A percentile compares a stretch with the other conserved stretches of the same genome.
phyloP scores from a whole-genome alignment of 2,113 vertebrate genomes.

The Nothocercus nigrocapillus region DNA sequence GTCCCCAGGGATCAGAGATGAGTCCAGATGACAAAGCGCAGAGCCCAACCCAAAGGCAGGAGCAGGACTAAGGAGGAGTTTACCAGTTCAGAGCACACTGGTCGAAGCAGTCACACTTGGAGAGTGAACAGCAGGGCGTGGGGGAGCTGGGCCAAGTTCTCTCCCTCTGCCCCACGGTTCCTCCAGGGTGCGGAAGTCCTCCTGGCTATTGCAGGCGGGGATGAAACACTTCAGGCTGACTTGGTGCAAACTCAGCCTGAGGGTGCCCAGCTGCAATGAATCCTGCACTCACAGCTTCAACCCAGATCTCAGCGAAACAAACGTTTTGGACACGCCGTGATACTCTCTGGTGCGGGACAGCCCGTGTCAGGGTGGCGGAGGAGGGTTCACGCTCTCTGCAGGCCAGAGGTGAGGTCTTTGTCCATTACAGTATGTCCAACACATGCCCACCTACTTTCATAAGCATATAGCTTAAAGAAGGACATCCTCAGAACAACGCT shows the following conservation, averaged over 20 bases:
- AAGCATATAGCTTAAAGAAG: background rate
- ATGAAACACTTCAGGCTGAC: background rate
- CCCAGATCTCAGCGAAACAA: background rate
- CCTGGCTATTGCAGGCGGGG: rapidly evolving
- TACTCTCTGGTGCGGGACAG: background rate
- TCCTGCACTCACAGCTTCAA: background rate
- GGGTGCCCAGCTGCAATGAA: background rate
- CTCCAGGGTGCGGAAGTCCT: rapidly evolving
- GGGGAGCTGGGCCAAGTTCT: background rate
- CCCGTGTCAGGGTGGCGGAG: background rate
- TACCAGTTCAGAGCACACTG: rapidly evolving
- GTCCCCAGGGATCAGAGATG: background rate
- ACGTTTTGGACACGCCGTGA: background rate
- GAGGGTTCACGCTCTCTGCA: background rate
- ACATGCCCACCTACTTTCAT: background rate
- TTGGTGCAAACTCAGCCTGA: background rate
- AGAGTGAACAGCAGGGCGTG: background rate
- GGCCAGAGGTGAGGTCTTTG: background rate
- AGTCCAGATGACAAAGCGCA: rapidly evolving
- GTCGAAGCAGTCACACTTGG: background rate
- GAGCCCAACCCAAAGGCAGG: background rate
- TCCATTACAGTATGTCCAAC: background rate
- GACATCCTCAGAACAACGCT: background rate
- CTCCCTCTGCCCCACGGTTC: background rate
- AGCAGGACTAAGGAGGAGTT: background rate